Conservation (phyloP, 2,113 vertebrate species). For the Macroglossus sobrinus region DNA sequence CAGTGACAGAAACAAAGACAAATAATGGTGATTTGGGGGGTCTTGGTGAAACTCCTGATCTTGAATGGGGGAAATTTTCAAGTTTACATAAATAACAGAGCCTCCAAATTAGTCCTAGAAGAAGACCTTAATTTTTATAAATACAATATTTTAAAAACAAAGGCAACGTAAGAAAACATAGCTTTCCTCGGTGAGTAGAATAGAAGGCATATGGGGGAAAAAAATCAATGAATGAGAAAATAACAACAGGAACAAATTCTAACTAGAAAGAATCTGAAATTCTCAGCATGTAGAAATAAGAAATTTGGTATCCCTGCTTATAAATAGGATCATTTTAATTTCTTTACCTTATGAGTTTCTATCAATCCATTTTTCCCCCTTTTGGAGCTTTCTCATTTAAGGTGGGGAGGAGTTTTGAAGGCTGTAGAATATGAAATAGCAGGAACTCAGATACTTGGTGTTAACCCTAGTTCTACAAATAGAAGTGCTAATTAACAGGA, state of each 20-base stretch:
- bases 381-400: not conserved
- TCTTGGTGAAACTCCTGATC: not conserved
- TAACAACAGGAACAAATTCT: not conserved
- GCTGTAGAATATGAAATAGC: not conserved
- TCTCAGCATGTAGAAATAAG: not conserved
- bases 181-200: not conserved
- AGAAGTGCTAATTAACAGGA: not conserved
- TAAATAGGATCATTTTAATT: not conserved
- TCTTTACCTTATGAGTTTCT: slow-evolving; percentile 2
- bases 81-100: not conserved
- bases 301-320: not conserved
- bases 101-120: not conserved
- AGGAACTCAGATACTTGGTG: not conserved
- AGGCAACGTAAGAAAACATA: not conserved
- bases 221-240: not conserved
- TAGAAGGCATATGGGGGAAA: not conserved
- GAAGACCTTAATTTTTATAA: not conserved
- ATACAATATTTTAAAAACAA: not conserved
- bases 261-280: not conserved
- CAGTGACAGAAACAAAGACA: not conserved
- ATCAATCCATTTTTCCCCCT: not conserved
- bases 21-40: not conserved
- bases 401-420: not conserved
- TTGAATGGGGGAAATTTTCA: not conserved
- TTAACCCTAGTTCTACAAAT: not conserved